phyloP scores from a whole-genome alignment of 2,113 vertebrate species.

The Eubucco bourcierii region DNA sequence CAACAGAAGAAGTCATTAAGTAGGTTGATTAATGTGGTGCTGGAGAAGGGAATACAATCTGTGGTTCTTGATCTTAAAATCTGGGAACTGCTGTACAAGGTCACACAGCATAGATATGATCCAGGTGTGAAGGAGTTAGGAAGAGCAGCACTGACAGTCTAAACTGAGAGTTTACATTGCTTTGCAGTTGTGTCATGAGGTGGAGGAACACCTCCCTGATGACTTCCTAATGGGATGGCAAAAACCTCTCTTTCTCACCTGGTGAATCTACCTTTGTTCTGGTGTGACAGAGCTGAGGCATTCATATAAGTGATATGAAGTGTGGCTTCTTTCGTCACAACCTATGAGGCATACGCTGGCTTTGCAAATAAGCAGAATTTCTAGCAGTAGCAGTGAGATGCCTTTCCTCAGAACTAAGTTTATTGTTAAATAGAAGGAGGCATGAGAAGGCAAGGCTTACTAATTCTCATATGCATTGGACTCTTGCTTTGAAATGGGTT shows the following conservation, averaged over 20 bases:
- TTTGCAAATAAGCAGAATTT: constrained; percentile 19
- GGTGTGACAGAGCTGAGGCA: neutral
- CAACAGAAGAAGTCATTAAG: neutral
- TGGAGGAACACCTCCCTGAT: neutral
- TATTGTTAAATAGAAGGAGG: neutral
- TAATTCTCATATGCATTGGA: neutral
- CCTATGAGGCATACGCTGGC: neutral
- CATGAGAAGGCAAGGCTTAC: neutral
- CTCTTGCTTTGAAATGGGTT: constrained; percentile 4
- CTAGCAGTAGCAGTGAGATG: neutral
- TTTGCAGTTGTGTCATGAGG: neutral
- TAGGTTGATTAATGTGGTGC: neutral
- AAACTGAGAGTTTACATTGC: neutral
- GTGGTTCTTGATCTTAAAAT: neutral
- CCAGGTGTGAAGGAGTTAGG: neutral
- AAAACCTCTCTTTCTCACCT: neutral
- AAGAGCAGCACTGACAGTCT: neutral
- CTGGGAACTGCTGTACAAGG: neutral
- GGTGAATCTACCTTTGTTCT: neutral
- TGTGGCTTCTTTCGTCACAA: neutral
- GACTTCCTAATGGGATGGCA: neutral
- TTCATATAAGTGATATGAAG: neutral
- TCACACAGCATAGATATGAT: neutral
- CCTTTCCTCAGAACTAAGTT: neutral
- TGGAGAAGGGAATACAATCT: neutral